Conservation (phyloP, 2,113 vertebrate genomes). For the Marmota monax region DNA sequence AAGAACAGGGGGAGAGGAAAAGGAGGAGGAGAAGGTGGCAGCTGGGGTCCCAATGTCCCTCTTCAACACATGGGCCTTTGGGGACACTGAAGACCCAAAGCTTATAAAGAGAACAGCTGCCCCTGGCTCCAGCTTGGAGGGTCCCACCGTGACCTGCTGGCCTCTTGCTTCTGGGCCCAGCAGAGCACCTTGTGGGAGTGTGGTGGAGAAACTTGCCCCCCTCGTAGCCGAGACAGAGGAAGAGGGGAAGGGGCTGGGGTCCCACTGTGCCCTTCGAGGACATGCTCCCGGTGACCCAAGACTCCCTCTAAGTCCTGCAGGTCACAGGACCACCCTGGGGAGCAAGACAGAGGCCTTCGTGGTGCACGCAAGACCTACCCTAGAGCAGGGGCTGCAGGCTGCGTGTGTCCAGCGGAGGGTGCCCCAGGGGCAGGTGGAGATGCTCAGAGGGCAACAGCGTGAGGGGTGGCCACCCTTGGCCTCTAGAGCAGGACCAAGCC, state of each 20-base stretch:
- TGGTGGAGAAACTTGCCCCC: not conserved
- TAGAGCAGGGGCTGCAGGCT: not conserved
- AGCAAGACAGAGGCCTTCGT: not conserved
- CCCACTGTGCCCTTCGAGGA: not conserved
- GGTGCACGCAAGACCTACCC: too few relatives aligned
- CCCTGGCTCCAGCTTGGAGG: not conserved
- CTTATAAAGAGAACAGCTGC: not conserved
- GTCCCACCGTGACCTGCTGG: not conserved
- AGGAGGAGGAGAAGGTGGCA: too few relatives aligned
- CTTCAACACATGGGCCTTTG: not conserved
- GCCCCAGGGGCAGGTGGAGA: fast-evolving
- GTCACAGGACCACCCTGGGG: not conserved
- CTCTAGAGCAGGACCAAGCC: not conserved
- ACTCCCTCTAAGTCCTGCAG: not conserved
- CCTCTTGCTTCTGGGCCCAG: not conserved
- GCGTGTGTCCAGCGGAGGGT: fast-evolving
- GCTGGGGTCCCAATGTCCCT: too few relatives aligned
- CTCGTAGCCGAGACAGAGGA: not conserved
- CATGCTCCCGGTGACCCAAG: not conserved
- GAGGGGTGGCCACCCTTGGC: fast-evolving
- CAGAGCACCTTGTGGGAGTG: not conserved
- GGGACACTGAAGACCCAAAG: not conserved
- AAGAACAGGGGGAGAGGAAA: too few relatives aligned
- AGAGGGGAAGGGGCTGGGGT: too few relatives aligned
- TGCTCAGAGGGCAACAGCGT: not conserved